Percentiles rank a stretch among this genome's conserved stretches.
phyloP scores from a whole-genome alignment of 2,888 invertebrate species.

The Pandemis cinnamomeana region DNA sequence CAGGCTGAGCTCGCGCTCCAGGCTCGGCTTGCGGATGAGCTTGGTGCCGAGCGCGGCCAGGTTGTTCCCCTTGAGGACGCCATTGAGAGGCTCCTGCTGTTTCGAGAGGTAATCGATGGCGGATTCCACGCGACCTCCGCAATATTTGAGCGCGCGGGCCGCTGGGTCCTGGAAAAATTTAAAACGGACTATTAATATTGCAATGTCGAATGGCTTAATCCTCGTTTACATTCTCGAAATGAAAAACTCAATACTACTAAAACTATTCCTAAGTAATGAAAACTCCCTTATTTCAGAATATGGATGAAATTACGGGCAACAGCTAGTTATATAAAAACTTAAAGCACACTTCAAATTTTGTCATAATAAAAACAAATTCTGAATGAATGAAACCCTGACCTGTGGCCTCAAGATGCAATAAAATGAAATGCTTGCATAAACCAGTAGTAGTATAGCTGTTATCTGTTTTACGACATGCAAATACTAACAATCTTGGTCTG shows the following conservation, averaged over 20 bases:
- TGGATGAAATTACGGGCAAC: too few relatives aligned
- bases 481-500: conserved; percentile 1
- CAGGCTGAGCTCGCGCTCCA: conserved; percentile 91
- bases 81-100: conserved; percentile 84
- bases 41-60: conserved; percentile 87
- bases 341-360: neutral
- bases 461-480: conserved; percentile 7
- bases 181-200: neutral
- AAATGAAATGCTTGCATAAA: conserved; percentile 3
- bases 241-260: too few relatives aligned
- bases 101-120: conserved; percentile 88
- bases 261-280: too few relatives aligned
- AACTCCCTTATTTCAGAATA: too few relatives aligned
- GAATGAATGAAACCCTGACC: conserved; percentile 5
- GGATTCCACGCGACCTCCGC: conserved; percentile 88
- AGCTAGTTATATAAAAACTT: neutral
- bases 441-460: neutral
- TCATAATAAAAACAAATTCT: neutral
- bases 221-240: too few relatives aligned
- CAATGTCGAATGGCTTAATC: neutral
- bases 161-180: conserved; percentile 86
- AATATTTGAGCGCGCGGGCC: conserved; percentile 87
- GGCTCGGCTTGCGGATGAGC: conserved; percentile 93
- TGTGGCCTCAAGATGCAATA: conserved; percentile 10
- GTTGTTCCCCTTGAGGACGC: conserved; percentile 81